phyloP scores from a whole-genome alignment of 2,797 vertebrate species.

The Centroberyx gerrardi region DNA sequence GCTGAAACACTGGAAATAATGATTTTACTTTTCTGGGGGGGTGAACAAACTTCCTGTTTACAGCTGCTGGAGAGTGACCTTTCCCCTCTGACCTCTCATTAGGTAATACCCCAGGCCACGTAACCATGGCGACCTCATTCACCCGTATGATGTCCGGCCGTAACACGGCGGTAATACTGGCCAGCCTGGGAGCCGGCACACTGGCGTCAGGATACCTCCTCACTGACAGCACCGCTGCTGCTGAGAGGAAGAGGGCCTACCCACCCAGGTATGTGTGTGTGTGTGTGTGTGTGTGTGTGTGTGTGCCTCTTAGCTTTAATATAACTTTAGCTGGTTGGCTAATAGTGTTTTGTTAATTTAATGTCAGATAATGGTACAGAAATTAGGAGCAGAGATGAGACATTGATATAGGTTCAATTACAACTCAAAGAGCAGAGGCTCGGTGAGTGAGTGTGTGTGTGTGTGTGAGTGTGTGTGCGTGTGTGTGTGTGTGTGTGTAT shows the following conservation, averaged over 20 bases:
- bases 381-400: too few species aligned
- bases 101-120: constrained; percentile 43
- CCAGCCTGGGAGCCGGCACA: constrained; percentile 82
- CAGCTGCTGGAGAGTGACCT: background rate
- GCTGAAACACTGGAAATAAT: background rate
- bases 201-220: constrained; percentile 85
- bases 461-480: too few species aligned
- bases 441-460: too few species aligned
- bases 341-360: too few species aligned
- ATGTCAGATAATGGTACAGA: too few species aligned
- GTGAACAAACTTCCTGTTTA: background rate
- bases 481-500: too few species aligned
- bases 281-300: background rate
- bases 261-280: constrained; percentile 83
- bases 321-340: too few species aligned
- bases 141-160: constrained; percentile 85
- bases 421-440: too few species aligned
- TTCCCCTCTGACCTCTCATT: constrained; percentile 37
- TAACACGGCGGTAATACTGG: constrained; percentile 80
- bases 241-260: constrained; percentile 82
- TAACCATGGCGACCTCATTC: constrained; percentile 86
- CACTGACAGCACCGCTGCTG: constrained; percentile 77
- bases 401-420: too few species aligned
- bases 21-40: background rate
- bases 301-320: too few species aligned